Conservation (phyloP, 2,888 invertebrate species). For the Iselma pallidipennis region DNA sequence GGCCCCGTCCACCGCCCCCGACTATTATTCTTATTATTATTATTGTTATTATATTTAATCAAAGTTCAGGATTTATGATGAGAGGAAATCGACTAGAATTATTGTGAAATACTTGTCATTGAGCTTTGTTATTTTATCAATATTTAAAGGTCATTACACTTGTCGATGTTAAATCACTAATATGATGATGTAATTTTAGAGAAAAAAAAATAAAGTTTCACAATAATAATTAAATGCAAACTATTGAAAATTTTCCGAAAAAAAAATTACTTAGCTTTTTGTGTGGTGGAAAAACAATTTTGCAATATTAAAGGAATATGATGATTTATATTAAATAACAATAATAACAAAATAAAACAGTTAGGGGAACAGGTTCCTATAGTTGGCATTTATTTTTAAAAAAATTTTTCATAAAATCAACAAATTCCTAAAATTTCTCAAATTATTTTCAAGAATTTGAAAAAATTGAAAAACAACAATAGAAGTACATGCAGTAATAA, state of each 20-base stretch:
- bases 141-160: conserved; percentile 25
- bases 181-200: conserved; percentile 22
- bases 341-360: neutral
- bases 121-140: conserved; percentile 22
- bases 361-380: neutral
- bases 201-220: conserved; percentile 8
- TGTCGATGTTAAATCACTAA: conserved; percentile 18
- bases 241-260: conserved; percentile 8
- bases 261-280: conserved; percentile 6
- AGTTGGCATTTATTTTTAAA: no score
- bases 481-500: no score
- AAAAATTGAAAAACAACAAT: neutral
- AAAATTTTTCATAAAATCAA: neutral
- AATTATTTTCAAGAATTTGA: neutral
- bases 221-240: conserved; percentile 9
- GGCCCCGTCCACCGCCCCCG: no score
- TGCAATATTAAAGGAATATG: conserved; percentile 1
- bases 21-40: no score
- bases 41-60: neutral
- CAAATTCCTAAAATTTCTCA: neutral
- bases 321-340: neutral
- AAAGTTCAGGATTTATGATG: conserved; percentile 2
- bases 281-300: neutral
- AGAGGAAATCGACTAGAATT: neutral
- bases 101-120: conserved; percentile 15